Percentiles rank a stretch among this genome's conserved stretches.
phyloP scores from a whole-genome alignment of 1,140 invertebrate genomes.

The Ips typographus region DNA sequence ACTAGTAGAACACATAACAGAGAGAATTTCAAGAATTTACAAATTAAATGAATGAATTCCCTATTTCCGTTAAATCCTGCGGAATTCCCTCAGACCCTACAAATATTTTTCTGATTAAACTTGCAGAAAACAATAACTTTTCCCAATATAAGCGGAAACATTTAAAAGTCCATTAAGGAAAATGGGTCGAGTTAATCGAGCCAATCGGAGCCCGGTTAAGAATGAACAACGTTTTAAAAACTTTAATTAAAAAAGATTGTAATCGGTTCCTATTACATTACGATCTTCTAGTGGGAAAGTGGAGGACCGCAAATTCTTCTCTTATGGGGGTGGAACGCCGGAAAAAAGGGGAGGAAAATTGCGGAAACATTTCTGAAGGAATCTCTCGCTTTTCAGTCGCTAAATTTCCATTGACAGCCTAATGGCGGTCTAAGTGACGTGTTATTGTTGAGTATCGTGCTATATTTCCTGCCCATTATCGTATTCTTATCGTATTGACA shows the following conservation, averaged over 20 bases:
- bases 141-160: not conserved
- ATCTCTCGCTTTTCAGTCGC: slow-evolving; percentile 6
- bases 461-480: slow-evolving; percentile 15
- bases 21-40: no score
- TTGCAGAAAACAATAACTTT: not conserved
- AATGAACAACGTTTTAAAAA: slow-evolving; percentile 10
- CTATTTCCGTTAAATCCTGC: no score
- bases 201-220: not conserved
- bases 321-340: no score
- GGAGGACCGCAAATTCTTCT: no score
- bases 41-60: no score
- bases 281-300: no score
- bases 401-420: slow-evolving; percentile 27
- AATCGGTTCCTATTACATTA: not conserved
- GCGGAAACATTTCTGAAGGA: no score
- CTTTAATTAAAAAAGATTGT: slow-evolving; percentile 27
- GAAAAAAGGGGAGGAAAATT: no score
- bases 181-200: slow-evolving; percentile 3
- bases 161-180: slow-evolving; percentile 3
- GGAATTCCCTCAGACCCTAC: no score
- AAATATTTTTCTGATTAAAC: no score
- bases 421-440: slow-evolving; percentile 26
- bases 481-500: not conserved
- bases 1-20: no score
- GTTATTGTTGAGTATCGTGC: slow-evolving; percentile 5